Evolutionary conservation across 2,797 vertebrate species (phyloP).

Genomic region (Alauda arvensis): DNA sequence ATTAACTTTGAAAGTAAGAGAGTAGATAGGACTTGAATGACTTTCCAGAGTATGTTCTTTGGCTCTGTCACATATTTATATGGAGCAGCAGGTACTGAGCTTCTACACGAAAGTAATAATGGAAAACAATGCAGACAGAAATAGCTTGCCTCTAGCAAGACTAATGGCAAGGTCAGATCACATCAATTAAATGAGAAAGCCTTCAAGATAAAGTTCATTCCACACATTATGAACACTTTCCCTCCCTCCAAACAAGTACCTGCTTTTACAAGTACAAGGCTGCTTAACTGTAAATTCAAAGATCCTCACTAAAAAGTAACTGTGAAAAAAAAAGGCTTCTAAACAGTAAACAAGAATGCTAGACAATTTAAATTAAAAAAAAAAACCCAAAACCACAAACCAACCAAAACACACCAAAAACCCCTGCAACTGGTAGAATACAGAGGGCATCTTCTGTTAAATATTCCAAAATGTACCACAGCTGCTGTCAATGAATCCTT

Average conservation of each 20-base stretch:
- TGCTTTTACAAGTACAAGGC: background rate
- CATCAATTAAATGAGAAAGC: slow-evolving; percentile 62
- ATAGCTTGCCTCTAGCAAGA: slow-evolving; percentile 61
- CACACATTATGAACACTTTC: slow-evolving; percentile 1
- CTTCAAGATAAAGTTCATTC: slow-evolving; percentile 41
- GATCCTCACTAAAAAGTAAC: background rate
- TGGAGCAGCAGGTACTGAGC: slow-evolving; percentile 30
- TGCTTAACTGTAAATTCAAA: background rate
- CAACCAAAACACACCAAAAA: background rate
- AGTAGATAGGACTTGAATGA: slow-evolving; percentile 32
- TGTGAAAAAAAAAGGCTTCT: background rate
- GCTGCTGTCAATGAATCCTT: background rate
- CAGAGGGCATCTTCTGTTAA: background rate
- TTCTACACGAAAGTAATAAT: slow-evolving; percentile 40
- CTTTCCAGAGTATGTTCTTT: slow-evolving; percentile 17
- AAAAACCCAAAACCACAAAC: too few relatives aligned
- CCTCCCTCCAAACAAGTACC: background rate
- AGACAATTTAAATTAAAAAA: background rate
- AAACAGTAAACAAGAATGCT: background rate
- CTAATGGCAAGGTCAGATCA: slow-evolving; percentile 63
- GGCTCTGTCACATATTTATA: slow-evolving; percentile 38
- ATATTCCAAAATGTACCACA: background rate
- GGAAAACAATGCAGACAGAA: slow-evolving; percentile 57
- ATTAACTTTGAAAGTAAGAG: slow-evolving; percentile 22
- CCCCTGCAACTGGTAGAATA: background rate